Conservation (phyloP, 37 sponge, comb jelly and placozoan genomes). For the Tethya wilhelma region DNA sequence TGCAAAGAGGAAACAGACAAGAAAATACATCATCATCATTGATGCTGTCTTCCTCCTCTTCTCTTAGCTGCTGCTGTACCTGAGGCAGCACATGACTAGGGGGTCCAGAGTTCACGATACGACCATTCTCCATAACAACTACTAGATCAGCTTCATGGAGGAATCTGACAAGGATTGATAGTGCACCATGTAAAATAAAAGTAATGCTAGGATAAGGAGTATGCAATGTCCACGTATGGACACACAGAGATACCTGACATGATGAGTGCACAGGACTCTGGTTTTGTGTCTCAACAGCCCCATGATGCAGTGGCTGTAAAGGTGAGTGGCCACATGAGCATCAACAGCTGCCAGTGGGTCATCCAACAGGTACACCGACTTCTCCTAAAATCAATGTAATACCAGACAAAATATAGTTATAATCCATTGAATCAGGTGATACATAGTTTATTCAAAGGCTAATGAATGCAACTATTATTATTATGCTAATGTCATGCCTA, state of each 20-base stretch:
- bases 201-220: background rate
- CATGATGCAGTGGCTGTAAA: slow-evolving; percentile 81
- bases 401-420: background rate
- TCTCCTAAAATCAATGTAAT: slow-evolving; percentile 73
- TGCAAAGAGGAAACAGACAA: background rate
- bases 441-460: too few species aligned
- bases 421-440: too few species aligned
- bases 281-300: slow-evolving; percentile 86
- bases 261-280: slow-evolving; percentile 69
- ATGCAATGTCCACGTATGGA: background rate
- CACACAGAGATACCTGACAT: slow-evolving; percentile 17
- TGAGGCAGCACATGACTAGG: slow-evolving; percentile 72
- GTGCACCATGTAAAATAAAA: too few species aligned
- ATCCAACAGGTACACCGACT: slow-evolving; percentile 90
- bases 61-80: background rate
- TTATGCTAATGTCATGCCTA: too few species aligned
- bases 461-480: too few species aligned
- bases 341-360: slow-evolving; percentile 98
- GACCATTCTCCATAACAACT: slow-evolving; percentile 77
- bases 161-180: too few species aligned
- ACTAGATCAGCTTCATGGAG: slow-evolving; percentile 79
- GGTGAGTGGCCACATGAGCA: slow-evolving; percentile 91
- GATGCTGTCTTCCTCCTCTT: background rate
- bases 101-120: slow-evolving; percentile 60
- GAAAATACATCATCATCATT: background rate